Evolutionary conservation across 2,888 invertebrate genomes (phyloP).

Genomic region (Drosophila fungiperda): DNA sequence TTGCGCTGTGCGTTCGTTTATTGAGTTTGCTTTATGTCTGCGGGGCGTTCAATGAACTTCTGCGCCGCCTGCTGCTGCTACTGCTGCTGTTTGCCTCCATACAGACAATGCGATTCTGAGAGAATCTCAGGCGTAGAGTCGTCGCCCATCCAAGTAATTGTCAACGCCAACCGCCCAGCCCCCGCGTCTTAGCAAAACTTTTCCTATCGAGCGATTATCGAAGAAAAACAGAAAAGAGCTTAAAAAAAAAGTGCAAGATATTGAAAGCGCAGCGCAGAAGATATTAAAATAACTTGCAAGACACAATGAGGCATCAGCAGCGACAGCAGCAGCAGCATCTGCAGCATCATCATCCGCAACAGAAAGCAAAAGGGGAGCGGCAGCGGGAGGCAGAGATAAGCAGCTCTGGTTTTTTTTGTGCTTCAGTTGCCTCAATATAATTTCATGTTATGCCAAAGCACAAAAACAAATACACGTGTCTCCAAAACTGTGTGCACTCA

Average conservation of each 20-base stretch:
- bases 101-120: conserved; percentile 45
- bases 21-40: conserved; percentile 75
- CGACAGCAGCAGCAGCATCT: conserved; percentile 21
- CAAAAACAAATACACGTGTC: conserved; percentile 56
- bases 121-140: conserved; percentile 35
- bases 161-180: background rate
- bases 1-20: conserved; percentile 71
- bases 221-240: conserved; percentile 28
- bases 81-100: background rate
- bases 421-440: conserved; percentile 67
- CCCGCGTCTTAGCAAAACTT: conserved; percentile 20
- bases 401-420: conserved; percentile 30
- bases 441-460: conserved; percentile 71
- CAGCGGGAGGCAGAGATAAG: conserved; percentile 39
- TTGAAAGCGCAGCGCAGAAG: conserved; percentile 52
- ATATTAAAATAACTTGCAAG: conserved; percentile 75
- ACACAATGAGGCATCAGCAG: conserved; percentile 48
- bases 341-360: conserved; percentile 12
- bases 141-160: conserved; percentile 51
- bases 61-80: conserved; percentile 20
- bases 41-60: conserved; percentile 72
- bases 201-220: conserved; percentile 58
- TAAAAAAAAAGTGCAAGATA: conserved; percentile 40
- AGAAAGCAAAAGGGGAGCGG: conserved; percentile 5
- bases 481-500: conserved; percentile 2